Conservation (phyloP, 2,113 vertebrate genomes). For the Gracilinanus agilis region DNA sequence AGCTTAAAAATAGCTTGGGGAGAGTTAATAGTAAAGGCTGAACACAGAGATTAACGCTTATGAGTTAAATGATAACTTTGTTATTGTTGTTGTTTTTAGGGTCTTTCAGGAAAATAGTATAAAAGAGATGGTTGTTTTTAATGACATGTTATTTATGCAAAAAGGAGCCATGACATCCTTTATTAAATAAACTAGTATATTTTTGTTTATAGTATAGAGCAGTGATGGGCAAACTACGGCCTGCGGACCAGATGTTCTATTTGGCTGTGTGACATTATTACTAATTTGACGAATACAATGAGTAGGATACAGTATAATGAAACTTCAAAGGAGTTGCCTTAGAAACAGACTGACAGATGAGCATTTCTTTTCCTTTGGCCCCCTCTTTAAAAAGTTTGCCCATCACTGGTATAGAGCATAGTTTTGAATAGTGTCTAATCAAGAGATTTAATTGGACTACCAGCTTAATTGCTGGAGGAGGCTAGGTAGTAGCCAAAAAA, state of each 20-base stretch:
- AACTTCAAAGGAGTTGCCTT: too few species aligned
- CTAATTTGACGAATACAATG: too few species aligned
- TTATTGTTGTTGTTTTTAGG: not conserved
- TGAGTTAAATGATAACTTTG: not conserved
- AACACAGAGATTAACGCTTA: not conserved
- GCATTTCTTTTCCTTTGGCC: too few species aligned
- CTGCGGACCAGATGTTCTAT: too few species aligned
- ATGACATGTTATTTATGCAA: not conserved
- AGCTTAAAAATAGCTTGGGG: not conserved
- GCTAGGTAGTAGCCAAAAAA: not conserved
- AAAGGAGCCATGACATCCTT: not conserved
- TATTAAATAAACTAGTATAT: not conserved
- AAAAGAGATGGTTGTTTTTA: not conserved
- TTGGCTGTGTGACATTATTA: too few species aligned
- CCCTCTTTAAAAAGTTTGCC: too few species aligned
- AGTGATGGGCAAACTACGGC: too few species aligned
- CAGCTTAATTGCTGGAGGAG: not conserved
- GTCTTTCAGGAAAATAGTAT: not conserved
- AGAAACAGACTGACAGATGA: too few species aligned
- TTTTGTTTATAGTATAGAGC: too few species aligned
- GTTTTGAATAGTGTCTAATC: not conserved
- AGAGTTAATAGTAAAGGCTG: not conserved
- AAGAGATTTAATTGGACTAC: not conserved
- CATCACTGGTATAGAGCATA: not conserved
- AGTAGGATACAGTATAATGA: too few species aligned